Conservation (phyloP, 2,113 vertebrate species). For the Nothoprocta pentlandii region DNA sequence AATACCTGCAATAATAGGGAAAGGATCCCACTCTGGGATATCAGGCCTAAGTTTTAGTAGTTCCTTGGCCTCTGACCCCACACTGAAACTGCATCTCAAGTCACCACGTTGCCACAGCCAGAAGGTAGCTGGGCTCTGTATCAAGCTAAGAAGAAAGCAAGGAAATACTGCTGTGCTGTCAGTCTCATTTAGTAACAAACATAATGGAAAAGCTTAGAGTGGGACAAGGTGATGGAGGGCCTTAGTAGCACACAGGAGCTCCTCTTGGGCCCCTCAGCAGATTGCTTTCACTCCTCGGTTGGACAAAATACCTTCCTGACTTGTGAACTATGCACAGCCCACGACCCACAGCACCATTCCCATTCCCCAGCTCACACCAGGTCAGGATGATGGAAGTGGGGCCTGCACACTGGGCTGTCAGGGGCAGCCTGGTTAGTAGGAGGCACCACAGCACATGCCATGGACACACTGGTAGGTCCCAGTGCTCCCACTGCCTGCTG, state of each 20-base stretch:
- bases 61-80: not conserved
- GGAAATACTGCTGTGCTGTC: not conserved
- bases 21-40: conserved; percentile 32
- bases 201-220: conserved; percentile 26
- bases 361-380: not conserved
- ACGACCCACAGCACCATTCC: not conserved
- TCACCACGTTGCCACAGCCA: conserved; percentile 12
- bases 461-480: not conserved
- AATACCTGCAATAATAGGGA: not conserved
- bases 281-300: conserved; percentile 42
- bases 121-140: conserved; percentile 1
- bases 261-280: conserved; percentile 41
- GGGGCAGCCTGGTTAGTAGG: not conserved
- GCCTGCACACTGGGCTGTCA: not conserved
- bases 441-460: not conserved
- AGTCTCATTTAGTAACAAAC: conserved; percentile 18
- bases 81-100: not conserved
- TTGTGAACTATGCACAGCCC: conserved; percentile 7
- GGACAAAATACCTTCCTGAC: conserved; percentile 19
- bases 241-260: not conserved
- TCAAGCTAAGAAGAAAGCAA: not conserved
- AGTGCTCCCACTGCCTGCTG: not conserved
- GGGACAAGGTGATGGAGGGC: conserved; percentile 20
- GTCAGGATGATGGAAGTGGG: not conserved
- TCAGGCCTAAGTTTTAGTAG: conserved; percentile 38